A percentile compares a stretch with the other conserved stretches of the same genome.
Evolutionary conservation across 2,797 vertebrate genomes (phyloP).

Genomic region (Gallirallus australis): DNA sequence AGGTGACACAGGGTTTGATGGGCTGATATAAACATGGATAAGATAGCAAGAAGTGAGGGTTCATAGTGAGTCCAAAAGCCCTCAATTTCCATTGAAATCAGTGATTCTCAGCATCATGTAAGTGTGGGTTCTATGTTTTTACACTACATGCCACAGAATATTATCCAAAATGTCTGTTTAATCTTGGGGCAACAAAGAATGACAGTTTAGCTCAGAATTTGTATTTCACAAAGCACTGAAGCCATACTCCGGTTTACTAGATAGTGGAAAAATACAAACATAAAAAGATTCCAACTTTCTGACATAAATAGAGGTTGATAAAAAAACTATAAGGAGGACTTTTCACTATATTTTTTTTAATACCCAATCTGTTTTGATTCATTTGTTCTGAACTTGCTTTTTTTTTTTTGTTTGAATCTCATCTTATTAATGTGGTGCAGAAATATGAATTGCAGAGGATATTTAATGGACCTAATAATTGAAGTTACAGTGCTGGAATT

Average conservation of each 20-base stretch:
- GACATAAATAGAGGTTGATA: not conserved
- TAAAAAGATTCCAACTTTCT: not conserved
- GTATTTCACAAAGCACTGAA: not conserved
- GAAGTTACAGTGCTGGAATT: not conserved
- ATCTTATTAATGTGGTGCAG: not conserved
- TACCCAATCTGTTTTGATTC: not conserved
- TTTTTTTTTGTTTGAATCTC: not conserved
- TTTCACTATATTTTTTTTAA: not conserved
- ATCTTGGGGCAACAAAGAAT: not conserved
- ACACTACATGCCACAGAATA: not conserved
- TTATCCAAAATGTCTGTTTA: not conserved
- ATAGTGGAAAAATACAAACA: not conserved
- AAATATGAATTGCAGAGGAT: not conserved
- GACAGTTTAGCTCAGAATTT: not conserved
- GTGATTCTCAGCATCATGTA: not conserved
- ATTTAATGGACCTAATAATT: not conserved
- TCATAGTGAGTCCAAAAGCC: not conserved
- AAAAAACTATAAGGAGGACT: not conserved
- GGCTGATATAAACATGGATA: not conserved
- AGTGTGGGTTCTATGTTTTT: not conserved
- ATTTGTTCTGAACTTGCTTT: not conserved
- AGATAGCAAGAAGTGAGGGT: not conserved
- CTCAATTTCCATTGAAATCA: not conserved
- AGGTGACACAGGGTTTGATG: not conserved
- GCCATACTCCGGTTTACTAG: not conserved